Evolutionary conservation across 2,888 invertebrate species (phyloP).

Genomic region (Chydorus sphaericus): DNA sequence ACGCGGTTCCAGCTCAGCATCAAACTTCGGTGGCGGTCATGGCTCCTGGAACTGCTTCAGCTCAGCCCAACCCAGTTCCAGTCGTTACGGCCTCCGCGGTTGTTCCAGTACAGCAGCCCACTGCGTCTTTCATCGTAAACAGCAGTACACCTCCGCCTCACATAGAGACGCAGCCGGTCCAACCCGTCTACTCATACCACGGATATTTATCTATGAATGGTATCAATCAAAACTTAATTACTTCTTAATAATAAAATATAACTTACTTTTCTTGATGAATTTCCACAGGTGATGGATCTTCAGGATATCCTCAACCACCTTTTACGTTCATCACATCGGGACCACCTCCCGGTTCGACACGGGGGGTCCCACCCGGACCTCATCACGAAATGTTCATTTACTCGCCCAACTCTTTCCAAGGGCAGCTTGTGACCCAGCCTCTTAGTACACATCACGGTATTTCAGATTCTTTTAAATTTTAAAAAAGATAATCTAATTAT

Average conservation of each 20-base stretch:
- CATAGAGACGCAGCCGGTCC: background rate
- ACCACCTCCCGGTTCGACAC: background rate
- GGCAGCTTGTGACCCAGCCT: background rate
- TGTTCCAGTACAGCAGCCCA: background rate
- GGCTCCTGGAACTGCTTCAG: background rate
- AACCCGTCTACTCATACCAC: constrained; percentile 5
- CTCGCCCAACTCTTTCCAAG: background rate
- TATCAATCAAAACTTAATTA: too few species aligned
- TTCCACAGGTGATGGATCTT: background rate
- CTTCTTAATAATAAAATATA: background rate
- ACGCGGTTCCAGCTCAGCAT: background rate
- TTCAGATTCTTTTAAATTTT: background rate
- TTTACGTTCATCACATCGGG: background rate
- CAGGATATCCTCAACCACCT: background rate
- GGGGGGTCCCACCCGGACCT: background rate
- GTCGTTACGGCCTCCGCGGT: too few species aligned
- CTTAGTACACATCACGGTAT: constrained; percentile 1
- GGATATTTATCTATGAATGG: constrained; percentile 3
- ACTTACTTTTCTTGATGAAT: background rate
- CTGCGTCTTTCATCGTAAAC: background rate
- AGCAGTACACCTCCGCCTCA: constrained; percentile 9
- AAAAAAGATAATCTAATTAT: background rate
- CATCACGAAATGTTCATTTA: constrained; percentile 1
- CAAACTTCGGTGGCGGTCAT: background rate
- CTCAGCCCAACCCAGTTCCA: too few species aligned